Base-by-base conservation (phyloP, 23 tunicate species). In the Clavelina lepadiformis region DNA sequence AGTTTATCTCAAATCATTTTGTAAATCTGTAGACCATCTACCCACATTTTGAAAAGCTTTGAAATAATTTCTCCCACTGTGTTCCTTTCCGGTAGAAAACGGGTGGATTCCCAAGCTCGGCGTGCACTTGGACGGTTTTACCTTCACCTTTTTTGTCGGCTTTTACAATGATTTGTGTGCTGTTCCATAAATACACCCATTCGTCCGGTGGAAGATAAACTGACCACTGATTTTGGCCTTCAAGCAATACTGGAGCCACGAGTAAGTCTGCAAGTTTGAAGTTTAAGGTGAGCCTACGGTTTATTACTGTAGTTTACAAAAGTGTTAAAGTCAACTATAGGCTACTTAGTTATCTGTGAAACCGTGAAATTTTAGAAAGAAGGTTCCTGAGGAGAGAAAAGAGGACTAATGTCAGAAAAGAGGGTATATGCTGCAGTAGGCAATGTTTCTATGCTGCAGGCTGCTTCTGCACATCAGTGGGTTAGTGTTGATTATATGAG, bases 181-280 rank as follows among this genome's bases (percentile, higher is more conserved):
- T 89, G 32, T 81, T 71, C 97, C 97, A 89, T 27, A 89, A 35
- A 35, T 81, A 75, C 29, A 81, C 51, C 97, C 97, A 89, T 2
- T 69, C 44, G 34, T 77, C 97, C 1, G 83, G 68, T 2, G 97
- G 97, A 20, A 89, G 78, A 63, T 89, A 89, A 34, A 89, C 89
- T 15, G 56, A 38, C 75, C 80, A 64, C 2, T 29, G 23, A 13
- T 47, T 31, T 3, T 53, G 30, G 30, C 55, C 80, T 51, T 89
- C 97, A 5, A 71, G 33, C 37, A 81, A 57, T 7, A 89, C 97
- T n/a, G 97, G 97, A 32, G 97, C 88, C 20, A 89, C 89, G 18
- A 89, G 63, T 22, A 89, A 15, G 52, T 89, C 97, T 89, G 38
- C 21, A 33, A 23, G 6, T n/a, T n/a, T n/a, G n/a, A n/a, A n/a